phyloP scores from a whole-genome alignment of 2,113 vertebrate genomes.

The Psilopsiagon aymara region DNA sequence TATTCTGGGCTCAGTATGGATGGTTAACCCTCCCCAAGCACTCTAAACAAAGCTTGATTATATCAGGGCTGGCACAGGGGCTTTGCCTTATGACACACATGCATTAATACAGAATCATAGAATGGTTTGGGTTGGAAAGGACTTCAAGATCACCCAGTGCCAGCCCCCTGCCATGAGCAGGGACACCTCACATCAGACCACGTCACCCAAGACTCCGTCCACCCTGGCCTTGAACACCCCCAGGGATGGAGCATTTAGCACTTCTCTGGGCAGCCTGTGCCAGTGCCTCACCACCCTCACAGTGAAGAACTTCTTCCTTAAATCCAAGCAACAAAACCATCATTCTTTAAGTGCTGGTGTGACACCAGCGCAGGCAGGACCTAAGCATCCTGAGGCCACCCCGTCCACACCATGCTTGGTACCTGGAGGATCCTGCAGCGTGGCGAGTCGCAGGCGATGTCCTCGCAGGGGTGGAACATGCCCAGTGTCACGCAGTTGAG shows the following conservation, averaged over 20 bases:
- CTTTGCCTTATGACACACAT: rapidly evolving
- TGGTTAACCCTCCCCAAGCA: not conserved
- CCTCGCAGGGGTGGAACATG: conserved; percentile 98
- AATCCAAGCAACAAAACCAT: rapidly evolving
- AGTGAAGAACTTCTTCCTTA: not conserved
- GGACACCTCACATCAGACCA: not conserved
- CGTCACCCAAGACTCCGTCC: not conserved
- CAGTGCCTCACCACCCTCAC: not conserved
- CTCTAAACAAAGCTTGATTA: not conserved
- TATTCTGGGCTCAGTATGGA: not conserved
- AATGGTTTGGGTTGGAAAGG: not conserved
- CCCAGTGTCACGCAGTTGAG: conserved; percentile 98
- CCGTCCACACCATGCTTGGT: not conserved
- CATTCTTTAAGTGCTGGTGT: not conserved
- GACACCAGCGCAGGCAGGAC: not conserved
- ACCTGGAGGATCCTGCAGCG: conserved; percentile 97
- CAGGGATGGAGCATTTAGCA: not conserved
- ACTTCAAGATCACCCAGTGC: not conserved
- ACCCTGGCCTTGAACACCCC: not conserved
- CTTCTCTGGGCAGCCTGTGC: not conserved
- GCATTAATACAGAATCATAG: not conserved
- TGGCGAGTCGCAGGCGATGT: conserved; percentile 89
- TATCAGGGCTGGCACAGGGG: not conserved
- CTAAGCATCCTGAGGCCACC: not conserved
- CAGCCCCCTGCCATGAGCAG: not conserved